Evolutionary conservation across 2,888 invertebrate genomes (phyloP), one percentile per base, ranked within the genome.

Genomic region (Tetragonula carbonaria): DNA sequence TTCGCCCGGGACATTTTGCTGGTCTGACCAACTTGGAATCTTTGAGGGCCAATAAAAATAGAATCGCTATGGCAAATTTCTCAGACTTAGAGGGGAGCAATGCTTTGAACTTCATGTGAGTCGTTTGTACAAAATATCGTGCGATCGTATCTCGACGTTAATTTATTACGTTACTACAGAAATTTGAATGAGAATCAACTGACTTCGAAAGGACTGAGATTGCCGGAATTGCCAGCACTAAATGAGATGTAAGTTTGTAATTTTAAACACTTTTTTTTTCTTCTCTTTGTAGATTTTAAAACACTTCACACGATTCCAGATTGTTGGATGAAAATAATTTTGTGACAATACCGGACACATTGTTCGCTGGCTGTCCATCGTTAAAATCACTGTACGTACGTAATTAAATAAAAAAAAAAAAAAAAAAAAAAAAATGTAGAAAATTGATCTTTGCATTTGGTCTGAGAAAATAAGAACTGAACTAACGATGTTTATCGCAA

Each of bases 111-210:
- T 95, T 95, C 94, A 91, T 96, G 91, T 95, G 87, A 93, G 92
- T 88, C 18, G 1, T 50, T 23, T 50, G 28, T 8, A 18, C 13
- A 6, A 1, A 59, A 59, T 23, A 59, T 23, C 11, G 8, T 11
- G 28, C 5, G 21, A 21, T 2, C 5, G 28, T 33, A 0, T 13
- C 28, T 6, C 2, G 13, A 21, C 13, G 2, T 65, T 18, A n/a
- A 57, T 18, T 53, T 4, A 2, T 23, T 33, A 16, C 21, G 21
- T 38, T 50, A 16, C 59, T 65, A 80, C 77, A 94, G 93, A 85
- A 93, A 95, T 87, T 90, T 96, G 71, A 95, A 95, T 21, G 90
- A 94, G 57, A 96, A 96, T 93, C 92, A 92, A 18, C 90, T 96
- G 62, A 95, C 95, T 4, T 91, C 95, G 74, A 92, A 93, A 59